These are phyloP conservation scores for Aricia agestis DNA, from an alignment of 1,140 invertebrate genomes.

Conservation along the genomic window DNA sequence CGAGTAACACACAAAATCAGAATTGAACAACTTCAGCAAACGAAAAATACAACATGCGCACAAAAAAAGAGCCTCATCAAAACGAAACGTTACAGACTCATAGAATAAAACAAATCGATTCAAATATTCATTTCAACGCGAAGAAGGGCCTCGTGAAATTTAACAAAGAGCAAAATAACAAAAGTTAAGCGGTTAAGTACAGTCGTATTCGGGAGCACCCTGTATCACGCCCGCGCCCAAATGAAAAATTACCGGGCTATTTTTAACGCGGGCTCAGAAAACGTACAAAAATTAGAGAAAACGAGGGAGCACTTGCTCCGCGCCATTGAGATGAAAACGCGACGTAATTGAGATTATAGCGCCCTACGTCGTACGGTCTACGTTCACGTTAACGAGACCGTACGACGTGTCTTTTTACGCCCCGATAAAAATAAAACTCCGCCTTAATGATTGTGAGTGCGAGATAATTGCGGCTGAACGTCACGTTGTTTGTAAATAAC, in stretches of 20 bases:
- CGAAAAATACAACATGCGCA: too few relatives aligned
- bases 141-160: slow-evolving; percentile 47
- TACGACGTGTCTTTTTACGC: slow-evolving; percentile 35
- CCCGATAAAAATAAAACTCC: slow-evolving; percentile 15
- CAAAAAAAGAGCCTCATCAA: not conserved
- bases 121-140: slow-evolving; percentile 35
- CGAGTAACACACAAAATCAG: not conserved
- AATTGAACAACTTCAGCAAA: not conserved
- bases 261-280: slow-evolving; percentile 69
- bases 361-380: slow-evolving; percentile 41
- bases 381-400: slow-evolving; percentile 33
- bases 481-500: slow-evolving; percentile 7
- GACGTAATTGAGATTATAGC: slow-evolving; percentile 60
- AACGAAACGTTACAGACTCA: not conserved
- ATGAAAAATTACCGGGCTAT: slow-evolving; percentile 73
- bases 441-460: slow-evolving; percentile 5
- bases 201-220: slow-evolving; percentile 63
- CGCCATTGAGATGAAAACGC: slow-evolving; percentile 74
- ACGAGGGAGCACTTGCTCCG: slow-evolving; percentile 70
- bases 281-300: slow-evolving; percentile 75
- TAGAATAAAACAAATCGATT: slow-evolving; percentile 30
- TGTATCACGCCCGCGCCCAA: slow-evolving; percentile 70
- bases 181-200: slow-evolving; percentile 57
- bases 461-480: not conserved
- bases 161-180: slow-evolving; percentile 44